Percentiles rank a stretch among this genome's conserved stretches.
Evolutionary conservation across 2,113 vertebrate species (phyloP).

Genomic region (Uropsilus gracilis): DNA sequence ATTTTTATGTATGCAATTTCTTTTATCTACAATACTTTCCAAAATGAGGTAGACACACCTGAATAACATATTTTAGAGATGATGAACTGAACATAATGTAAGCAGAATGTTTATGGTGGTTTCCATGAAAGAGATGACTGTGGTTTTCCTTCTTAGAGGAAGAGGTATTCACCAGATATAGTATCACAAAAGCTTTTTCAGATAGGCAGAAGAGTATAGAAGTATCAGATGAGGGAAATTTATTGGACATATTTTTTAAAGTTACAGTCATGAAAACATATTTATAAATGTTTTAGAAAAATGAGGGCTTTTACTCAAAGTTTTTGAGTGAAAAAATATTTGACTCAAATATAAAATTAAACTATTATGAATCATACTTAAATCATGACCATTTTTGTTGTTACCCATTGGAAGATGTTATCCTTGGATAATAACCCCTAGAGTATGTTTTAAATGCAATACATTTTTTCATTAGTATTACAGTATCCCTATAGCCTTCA

Average conservation of each 20-base stretch:
- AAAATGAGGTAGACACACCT: not conserved
- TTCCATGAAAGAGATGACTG: not conserved
- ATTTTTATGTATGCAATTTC: not conserved
- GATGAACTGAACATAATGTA: not conserved
- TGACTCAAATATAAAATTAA: slow-evolving; percentile 16
- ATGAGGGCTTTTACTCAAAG: not conserved
- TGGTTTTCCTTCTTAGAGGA: not conserved
- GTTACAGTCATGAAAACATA: not conserved
- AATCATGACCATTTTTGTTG: not conserved
- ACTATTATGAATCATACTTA: slow-evolving; percentile 10
- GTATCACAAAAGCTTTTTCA: not conserved
- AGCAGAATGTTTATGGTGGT: not conserved
- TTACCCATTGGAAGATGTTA: not conserved
- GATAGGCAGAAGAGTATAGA: not conserved
- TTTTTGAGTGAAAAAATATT: not conserved
- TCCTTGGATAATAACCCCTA: not conserved
- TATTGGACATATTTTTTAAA: not conserved
- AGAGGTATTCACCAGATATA: not conserved
- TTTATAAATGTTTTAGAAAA: not conserved
- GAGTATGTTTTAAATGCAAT: slow-evolving; percentile 1
- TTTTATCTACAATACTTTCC: slow-evolving; percentile 20
- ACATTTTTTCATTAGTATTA: not conserved
- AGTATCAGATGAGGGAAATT: not conserved
- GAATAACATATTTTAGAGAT: not conserved
- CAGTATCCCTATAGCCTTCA: not conserved